Evolutionary conservation across 2,888 invertebrate species (phyloP).

Genomic region (Orthosia cruda): DNA sequence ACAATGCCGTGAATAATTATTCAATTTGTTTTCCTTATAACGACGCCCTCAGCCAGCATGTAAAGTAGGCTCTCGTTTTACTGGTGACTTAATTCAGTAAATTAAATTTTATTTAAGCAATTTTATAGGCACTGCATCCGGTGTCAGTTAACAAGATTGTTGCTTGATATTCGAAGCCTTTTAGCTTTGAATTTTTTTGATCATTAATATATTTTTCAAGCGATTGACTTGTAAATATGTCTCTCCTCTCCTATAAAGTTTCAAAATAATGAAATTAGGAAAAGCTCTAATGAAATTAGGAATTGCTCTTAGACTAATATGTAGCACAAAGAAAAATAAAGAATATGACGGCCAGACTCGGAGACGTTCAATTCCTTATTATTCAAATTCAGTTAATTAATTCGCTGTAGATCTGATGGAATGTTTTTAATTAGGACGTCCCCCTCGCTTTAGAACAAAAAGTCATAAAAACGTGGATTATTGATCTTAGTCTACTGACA

Average conservation of each 20-base stretch:
- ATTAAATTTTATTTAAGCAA: slow-evolving; percentile 27
- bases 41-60: slow-evolving; percentile 53
- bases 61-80: slow-evolving; percentile 61
- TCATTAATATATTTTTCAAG: neutral
- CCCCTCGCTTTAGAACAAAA: neutral
- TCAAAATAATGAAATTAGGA: neutral
- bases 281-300: neutral
- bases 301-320: neutral
- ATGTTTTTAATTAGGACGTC: slow-evolving; percentile 45
- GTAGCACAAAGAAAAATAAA: no score
- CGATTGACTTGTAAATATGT: neutral
- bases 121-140: slow-evolving; percentile 17
- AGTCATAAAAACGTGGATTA: slow-evolving; percentile 9
- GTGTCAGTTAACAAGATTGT: neutral
- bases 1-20: slow-evolving; percentile 86
- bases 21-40: slow-evolving; percentile 85
- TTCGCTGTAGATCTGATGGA: slow-evolving; percentile 24
- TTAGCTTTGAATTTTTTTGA: neutral
- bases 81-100: slow-evolving; percentile 26
- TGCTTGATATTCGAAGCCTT: neutral
- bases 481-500: neutral
- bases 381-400: slow-evolving; percentile 53
- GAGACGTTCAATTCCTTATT: slow-evolving; percentile 35
- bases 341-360: slow-evolving; percentile 5
- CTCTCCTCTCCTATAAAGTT: neutral